Evolutionary conservation across 2,113 vertebrate genomes (phyloP).

Genomic region (Lophius piscatorius): DNA sequence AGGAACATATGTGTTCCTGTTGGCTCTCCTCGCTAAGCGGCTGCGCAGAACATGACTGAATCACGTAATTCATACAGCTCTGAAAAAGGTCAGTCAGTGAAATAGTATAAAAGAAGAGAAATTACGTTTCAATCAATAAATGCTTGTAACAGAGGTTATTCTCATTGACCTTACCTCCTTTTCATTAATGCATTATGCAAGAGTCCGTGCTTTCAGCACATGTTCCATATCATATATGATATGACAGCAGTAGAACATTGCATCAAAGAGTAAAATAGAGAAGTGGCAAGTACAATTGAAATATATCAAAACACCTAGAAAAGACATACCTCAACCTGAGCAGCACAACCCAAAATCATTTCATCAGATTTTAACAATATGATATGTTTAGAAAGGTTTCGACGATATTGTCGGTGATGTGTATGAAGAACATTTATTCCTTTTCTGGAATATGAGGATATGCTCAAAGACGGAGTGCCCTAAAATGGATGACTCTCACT

Average conservation of each 20-base stretch:
- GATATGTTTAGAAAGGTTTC: background rate
- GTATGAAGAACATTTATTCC: background rate
- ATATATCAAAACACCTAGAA: background rate
- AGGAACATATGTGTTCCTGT: slow-evolving; percentile 33
- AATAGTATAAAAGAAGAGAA: slow-evolving; percentile 32
- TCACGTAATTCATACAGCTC: slow-evolving; percentile 29
- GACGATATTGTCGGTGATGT: background rate
- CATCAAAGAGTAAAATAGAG: background rate
- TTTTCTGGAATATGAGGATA: background rate
- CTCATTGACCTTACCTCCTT: background rate
- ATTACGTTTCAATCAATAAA: slow-evolving; percentile 19
- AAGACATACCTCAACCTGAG: background rate
- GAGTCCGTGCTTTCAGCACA: background rate
- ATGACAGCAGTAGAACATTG: background rate
- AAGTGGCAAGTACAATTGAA: background rate
- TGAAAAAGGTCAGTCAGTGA: slow-evolving; percentile 66
- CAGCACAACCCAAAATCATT: background rate
- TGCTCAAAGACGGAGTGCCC: background rate
- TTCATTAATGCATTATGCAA: background rate
- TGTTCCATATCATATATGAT: background rate
- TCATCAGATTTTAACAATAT: background rate
- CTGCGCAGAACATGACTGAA: slow-evolving; percentile 52
- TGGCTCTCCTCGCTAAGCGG: slow-evolving; percentile 48
- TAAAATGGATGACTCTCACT: background rate
- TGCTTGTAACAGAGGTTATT: slow-evolving; percentile 6